phyloP scores from a whole-genome alignment of 1,140 invertebrate species.

The Coptotermes formosanus region DNA sequence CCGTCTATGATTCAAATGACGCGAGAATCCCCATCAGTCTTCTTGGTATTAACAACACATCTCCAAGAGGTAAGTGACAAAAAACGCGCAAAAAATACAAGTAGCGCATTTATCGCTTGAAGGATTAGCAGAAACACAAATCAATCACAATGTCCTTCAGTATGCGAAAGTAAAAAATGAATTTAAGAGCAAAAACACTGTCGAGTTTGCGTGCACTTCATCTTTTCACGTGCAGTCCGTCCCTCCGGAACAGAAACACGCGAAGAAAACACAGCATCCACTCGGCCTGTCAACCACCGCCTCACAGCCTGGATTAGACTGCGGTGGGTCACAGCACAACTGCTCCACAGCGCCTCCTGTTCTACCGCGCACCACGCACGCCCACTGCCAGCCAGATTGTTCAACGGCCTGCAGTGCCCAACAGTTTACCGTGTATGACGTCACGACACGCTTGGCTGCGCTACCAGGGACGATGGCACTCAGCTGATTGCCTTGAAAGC shows the following conservation, averaged over 20 bases:
- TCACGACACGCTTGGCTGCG: neutral
- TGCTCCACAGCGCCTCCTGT: neutral
- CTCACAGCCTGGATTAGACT: neutral
- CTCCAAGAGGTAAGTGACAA: neutral
- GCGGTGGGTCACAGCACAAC: neutral
- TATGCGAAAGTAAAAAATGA: neutral
- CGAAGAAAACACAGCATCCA: too few species aligned
- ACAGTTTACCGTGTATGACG: neutral
- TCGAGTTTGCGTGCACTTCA: neutral
- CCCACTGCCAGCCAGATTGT: neutral
- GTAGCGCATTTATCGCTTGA: neutral
- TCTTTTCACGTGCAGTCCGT: neutral
- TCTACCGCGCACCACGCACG: neutral
- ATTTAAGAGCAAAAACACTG: neutral
- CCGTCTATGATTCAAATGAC: neutral
- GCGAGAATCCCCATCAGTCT: neutral
- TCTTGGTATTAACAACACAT: neutral
- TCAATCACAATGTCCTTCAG: neutral
- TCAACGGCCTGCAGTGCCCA: neutral
- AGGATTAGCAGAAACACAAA: neutral
- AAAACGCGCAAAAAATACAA: neutral
- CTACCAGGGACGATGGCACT: neutral
- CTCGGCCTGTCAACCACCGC: too few species aligned
- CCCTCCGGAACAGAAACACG: neutral
- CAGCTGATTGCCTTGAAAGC: neutral